Evolutionary conservation across 2,797 vertebrate genomes (phyloP), one percentile per base, ranked within the genome.

Genomic region (Dromococcyx pavoninus): DNA sequence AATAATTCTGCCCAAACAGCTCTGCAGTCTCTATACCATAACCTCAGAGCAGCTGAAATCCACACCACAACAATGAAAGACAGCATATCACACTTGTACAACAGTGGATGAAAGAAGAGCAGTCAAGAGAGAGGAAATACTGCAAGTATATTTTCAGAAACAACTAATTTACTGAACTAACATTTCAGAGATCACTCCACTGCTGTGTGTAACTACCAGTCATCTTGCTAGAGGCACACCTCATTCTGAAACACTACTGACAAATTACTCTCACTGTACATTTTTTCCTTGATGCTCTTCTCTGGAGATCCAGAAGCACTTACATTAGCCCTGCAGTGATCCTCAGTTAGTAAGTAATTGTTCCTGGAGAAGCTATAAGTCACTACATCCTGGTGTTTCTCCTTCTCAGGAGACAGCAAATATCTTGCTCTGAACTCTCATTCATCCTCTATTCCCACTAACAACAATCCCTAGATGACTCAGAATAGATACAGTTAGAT

Each of bases 21-120:
- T 57, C 62, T 41, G 53, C 1, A 1, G 39, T 27, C 54, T 74
- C 48, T 37, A 25, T 5, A 58, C 7, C 3, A 1, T 66, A 77
- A 61, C 27, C 25, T 79, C 53, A 62, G 23, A 62, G 43, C 21
- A 61, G 53, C 41, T 43, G 71, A 64, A 85, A 37, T 65, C 39
- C 60, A 18, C 17, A 60, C 25, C 14, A 30, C 0, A 0, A 43
- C 0, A 5, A 24, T 60, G 17, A 64, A 62, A 80, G 53, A 33
- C 30, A 69, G 13, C 18, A 50, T 62, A 50, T 64, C 14, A 11
- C 41, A n/a, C 24, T 61, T 30, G 7, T n/a, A 74, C 22, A 67
- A 30, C 44, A 67, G 46, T 66, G 53, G 41, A 56, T 56, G 32
- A 70, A 75, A 70, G 62, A 84, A 71, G 13, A 56, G 53, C 23